Evolutionary conservation across 2,888 invertebrate species (phyloP), one percentile per base, ranked within the genome.

Genomic region (Orthonevra nobilis): DNA sequence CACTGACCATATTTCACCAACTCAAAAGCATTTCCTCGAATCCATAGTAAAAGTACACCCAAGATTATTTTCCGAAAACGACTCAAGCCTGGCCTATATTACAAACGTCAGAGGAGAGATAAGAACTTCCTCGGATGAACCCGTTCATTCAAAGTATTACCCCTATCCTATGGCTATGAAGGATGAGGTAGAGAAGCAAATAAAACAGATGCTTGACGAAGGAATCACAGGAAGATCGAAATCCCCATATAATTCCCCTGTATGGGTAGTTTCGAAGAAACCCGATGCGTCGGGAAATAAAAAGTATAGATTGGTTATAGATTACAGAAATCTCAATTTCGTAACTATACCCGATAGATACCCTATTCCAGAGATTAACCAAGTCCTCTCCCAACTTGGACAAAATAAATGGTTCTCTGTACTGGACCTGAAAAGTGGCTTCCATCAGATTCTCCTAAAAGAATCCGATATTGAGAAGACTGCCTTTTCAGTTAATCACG

Each of bases 121-220:
- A 4, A 23, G 63, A 9, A 63, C 61, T 0, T 36, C 40, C 3
- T 20, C 34, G 14, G 30, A 48, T 5, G 12, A 28, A 1, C 64
- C 69, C 5, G 54, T 61, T 1, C 54, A 72, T 12, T 36, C 63
- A 9, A 72, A 48, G 48, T 56, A 15, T 17, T 52, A 60, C 15
- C 58, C 48, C 1, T 56, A 72, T 15, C 56, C 72, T 3, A 15
- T 56, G 38, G 10, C 40, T 0, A 2, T 73, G 9, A 73, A 73
- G 15, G 44, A 52, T 10, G 64, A 58, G 52, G 56, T 64, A 2
- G 64, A 73, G 14, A 36, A 46, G n/a, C 32, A 70, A 36, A 36
- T 64, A 7, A 10, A 40, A 23, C 20, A 52, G 28, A 10, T 56
- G 5, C 28, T 19, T 3, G 17, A 30, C 0, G 9, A 48, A 4